Base-by-base conservation (phyloP, 2,888 invertebrate genomes). In the Spisula solida region DNA sequence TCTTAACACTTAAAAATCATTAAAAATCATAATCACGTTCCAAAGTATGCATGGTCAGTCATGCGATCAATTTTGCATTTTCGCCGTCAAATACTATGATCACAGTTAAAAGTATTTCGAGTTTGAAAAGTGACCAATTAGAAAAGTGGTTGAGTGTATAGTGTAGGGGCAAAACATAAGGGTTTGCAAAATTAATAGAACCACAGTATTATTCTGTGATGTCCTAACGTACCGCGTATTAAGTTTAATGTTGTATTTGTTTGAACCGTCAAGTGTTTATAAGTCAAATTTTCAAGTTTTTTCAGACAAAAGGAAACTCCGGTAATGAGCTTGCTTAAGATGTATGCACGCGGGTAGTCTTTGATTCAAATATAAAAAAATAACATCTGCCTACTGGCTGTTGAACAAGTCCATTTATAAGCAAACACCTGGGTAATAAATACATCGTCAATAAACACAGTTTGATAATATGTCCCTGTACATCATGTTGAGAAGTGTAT, bases 351-450 rank as follows among this genome's bases (percentile, higher is more conserved):
- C 25, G 60, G 60, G 60, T 25, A 66, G 60, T 66, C 60, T 66
- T 66, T 66, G 25, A 6, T 66, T 66, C 10, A 66, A 10, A 25
- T 66, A 25, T 66, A 66, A 25, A 66, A 66, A n/a, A n/a, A n/a
- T 75, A 14, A 31, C n/a, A 75, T 34, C 12, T 31, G 75, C 31
- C 31, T 75, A 18, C 31, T 75, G 31, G 16, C 34, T 31, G 20
- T 75, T 75, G n/a, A 31, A 75, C 29, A 16, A 75, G 25, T 66
- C 20, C 25, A 25, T n/a, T 66, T 66, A n/a, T 25, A 66, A n/a
- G n/a, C 25, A 66, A 66, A 31, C 75, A 75, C 75, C 75, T 75
- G 75, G 75, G 16, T 18, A 25, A 75, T 75, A 75, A 66, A 66
- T n/a, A 66, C 60, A 25, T 66, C 60, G 25, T 25, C n/a, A 66